phyloP scores from a whole-genome alignment of 23 tunicate genomes.

The Diplosoma virens region DNA sequence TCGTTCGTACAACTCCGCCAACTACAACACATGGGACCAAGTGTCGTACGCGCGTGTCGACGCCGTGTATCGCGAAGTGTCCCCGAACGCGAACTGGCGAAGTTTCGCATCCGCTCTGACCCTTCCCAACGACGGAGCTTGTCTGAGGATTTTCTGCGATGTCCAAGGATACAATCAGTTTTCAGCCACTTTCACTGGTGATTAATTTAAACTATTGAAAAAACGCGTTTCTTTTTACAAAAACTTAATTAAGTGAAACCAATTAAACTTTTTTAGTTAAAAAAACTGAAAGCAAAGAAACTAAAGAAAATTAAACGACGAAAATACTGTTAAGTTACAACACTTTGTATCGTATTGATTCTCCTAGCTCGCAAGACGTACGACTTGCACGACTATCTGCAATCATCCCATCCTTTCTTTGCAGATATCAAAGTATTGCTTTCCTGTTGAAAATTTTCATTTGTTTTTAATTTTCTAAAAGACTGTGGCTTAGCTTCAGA shows the following conservation, averaged over 20 bases:
- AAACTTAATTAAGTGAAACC: too few relatives aligned
- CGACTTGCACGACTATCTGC: too few relatives aligned
- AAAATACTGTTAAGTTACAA: neutral
- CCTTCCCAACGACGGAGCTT: conserved; percentile 60
- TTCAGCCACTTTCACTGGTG: conserved; percentile 68
- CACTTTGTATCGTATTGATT: neutral
- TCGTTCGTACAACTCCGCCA: conserved; percentile 52
- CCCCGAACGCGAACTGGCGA: conserved; percentile 44
- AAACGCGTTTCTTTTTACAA: too few relatives aligned
- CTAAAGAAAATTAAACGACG: too few relatives aligned
- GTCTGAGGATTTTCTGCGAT: conserved; percentile 66
- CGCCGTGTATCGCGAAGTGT: conserved; percentile 40
- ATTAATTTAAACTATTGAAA: neutral
- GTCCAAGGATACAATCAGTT: conserved; percentile 15
- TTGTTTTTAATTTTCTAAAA: too few relatives aligned
- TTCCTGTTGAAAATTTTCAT: too few relatives aligned
- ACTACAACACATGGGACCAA: conserved; percentile 52
- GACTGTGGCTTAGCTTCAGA: too few relatives aligned
- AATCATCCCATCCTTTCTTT: too few relatives aligned
- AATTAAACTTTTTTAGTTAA: too few relatives aligned
- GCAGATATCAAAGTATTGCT: too few relatives aligned
- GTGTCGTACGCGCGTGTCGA: conserved; percentile 39
- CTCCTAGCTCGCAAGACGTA: too few relatives aligned
- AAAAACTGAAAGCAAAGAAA: too few relatives aligned
- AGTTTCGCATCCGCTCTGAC: conserved; percentile 47